A percentile compares a stretch with the other conserved stretches of the same genome.
Evolutionary conservation across 2,113 vertebrate species (phyloP).

Genomic region (Tragulus kanchil): DNA sequence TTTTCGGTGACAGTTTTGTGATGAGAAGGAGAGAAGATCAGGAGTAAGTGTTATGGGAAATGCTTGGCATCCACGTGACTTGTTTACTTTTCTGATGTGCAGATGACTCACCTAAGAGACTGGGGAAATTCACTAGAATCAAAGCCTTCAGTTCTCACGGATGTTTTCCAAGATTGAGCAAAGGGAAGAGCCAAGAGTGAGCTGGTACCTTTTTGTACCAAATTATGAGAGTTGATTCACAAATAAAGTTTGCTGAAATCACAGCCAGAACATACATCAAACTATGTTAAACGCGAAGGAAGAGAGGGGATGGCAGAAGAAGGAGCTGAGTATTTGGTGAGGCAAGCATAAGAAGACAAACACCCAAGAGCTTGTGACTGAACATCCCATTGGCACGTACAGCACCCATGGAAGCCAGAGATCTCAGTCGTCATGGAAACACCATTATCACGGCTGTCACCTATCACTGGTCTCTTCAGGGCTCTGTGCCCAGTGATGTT

Average conservation of each 20-base stretch:
- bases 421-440: not conserved
- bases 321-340: not conserved
- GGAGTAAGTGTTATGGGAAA: not conserved
- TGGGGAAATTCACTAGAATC: conserved; percentile 42
- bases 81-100: conserved; percentile 60
- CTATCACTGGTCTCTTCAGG: not conserved
- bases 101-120: not conserved
- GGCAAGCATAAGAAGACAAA: not conserved
- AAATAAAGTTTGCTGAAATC: conserved; percentile 58
- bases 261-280: not conserved
- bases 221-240: not conserved
- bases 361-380: not conserved
- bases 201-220: not conserved
- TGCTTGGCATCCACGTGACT: not conserved
- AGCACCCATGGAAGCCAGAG: not conserved
- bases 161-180: conserved; percentile 52
- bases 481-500: not conserved
- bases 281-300: not conserved
- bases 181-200: not conserved
- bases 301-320: not conserved
- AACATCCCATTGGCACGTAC: not conserved
- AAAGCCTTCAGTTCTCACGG: not conserved
- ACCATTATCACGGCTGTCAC: not conserved
- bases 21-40: not conserved
- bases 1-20: not conserved